Percentiles rank a stretch among this genome's conserved stretches.
Evolutionary conservation across 2,888 invertebrate genomes (phyloP).

Genomic region (Drosophila robusta): DNA sequence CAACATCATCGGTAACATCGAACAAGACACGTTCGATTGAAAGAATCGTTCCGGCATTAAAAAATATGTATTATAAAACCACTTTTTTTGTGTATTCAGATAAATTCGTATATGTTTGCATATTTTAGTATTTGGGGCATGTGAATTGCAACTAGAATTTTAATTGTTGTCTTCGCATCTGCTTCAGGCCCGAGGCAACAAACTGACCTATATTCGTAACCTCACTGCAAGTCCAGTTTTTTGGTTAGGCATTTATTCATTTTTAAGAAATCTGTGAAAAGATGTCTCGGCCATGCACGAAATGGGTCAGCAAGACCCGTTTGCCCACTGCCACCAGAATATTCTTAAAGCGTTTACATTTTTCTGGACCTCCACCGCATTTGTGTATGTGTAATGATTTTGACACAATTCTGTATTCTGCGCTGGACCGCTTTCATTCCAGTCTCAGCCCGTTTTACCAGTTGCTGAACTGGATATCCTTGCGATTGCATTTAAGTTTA

Average conservation of each 20-base stretch:
- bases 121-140: not conserved
- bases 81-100: too few relatives aligned
- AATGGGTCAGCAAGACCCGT: constrained; percentile 64
- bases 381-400: constrained; percentile 42
- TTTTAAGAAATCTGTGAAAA: constrained; percentile 31
- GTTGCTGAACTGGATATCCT: constrained; percentile 64
- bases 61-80: not conserved
- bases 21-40: constrained; percentile 27
- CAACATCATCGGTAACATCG: constrained; percentile 8
- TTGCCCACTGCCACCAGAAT: constrained; percentile 36
- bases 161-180: constrained; percentile 3
- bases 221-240: constrained; percentile 34
- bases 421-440: constrained; percentile 59
- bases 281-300: constrained; percentile 35
- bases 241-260: constrained; percentile 30
- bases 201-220: constrained; percentile 35
- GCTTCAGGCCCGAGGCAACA: not conserved
- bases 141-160: not conserved
- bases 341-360: constrained; percentile 40
- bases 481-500: constrained; percentile 27
- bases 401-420: constrained; percentile 51
- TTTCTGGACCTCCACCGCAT: constrained; percentile 32
- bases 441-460: constrained; percentile 51
- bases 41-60: not conserved
- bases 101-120: too few relatives aligned